Conservation (phyloP, 53 echinoderm and acorn worm genomes). For the Henricia sp. region DNA sequence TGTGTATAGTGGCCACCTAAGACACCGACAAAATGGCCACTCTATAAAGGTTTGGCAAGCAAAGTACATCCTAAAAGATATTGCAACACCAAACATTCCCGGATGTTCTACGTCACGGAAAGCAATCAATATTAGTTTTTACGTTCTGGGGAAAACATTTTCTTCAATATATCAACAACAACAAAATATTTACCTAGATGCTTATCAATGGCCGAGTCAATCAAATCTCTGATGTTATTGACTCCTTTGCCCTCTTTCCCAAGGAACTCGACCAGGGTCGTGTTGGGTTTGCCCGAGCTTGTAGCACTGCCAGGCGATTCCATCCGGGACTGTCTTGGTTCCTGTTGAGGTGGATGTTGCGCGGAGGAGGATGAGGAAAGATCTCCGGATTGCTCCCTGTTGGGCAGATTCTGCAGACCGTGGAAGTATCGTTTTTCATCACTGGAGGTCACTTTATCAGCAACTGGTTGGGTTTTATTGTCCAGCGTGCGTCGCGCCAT, state of each 20-base stretch:
- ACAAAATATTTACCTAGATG: constrained; percentile 86
- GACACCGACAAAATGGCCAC: too few relatives aligned
- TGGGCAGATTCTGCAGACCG: not conserved
- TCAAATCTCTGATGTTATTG: constrained; percentile 92
- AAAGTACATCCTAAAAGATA: too few relatives aligned
- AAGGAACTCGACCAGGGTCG: constrained; percentile 42
- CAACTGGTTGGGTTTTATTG: not conserved
- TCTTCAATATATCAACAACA: too few relatives aligned
- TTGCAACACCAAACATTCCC: too few relatives aligned
- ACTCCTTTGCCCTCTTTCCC: constrained; percentile 50
- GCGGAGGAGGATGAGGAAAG: constrained; percentile 29
- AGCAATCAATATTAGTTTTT: too few relatives aligned
- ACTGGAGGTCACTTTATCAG: constrained; percentile 85
- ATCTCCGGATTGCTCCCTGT: constrained; percentile 42
- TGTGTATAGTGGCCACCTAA: too few relatives aligned
- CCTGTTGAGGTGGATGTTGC: constrained; percentile 22
- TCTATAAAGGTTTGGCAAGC: too few relatives aligned
- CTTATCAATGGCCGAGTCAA: constrained; percentile 94
- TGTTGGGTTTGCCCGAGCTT: constrained; percentile 25
- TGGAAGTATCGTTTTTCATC: constrained; percentile 72
- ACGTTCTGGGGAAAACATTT: too few relatives aligned
- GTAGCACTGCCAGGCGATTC: not conserved
- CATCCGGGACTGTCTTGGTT: constrained; percentile 8
- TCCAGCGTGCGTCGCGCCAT: constrained; percentile 11
- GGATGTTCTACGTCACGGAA: too few relatives aligned